Percentiles rank a stretch among this genome's conserved stretches.
Conservation (phyloP, 2,113 vertebrate species). For the Passer montanus region DNA sequence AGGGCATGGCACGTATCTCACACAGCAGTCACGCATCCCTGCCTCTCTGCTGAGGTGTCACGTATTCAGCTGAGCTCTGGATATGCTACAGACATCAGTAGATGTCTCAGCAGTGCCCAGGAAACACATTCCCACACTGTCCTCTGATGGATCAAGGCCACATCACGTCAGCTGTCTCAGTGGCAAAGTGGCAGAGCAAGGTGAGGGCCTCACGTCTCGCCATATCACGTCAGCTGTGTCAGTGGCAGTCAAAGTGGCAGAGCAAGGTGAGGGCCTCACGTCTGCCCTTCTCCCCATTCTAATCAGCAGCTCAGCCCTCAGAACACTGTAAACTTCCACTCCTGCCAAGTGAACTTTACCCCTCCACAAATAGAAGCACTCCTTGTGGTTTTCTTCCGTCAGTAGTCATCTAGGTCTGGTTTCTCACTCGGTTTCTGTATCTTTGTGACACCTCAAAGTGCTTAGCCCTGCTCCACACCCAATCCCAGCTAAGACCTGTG, state of each 20-base stretch:
- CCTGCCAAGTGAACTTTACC: background rate
- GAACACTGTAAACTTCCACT: background rate
- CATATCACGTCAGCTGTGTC: background rate
- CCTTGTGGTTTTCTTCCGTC: background rate
- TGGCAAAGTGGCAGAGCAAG: fast-evolving
- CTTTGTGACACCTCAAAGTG: background rate
- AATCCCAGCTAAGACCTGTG: background rate
- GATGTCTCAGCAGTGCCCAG: background rate
- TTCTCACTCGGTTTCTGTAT: background rate
- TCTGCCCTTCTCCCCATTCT: background rate
- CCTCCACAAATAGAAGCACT: background rate
- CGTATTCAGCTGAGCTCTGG: background rate
- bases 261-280: fast-evolving
- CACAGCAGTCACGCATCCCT: background rate
- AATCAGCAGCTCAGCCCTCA: background rate
- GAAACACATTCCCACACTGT: background rate
- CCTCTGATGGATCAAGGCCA: background rate
- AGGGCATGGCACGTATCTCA: background rate
- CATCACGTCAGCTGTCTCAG: background rate
- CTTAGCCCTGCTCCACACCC: background rate
- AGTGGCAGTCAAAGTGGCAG: background rate
- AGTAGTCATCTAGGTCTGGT: background rate
- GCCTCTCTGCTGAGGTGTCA: background rate
- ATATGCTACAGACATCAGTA: background rate
- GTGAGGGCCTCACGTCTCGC: background rate